phyloP scores from a whole-genome alignment of 2,888 invertebrate species.

The Macaria liturata region DNA sequence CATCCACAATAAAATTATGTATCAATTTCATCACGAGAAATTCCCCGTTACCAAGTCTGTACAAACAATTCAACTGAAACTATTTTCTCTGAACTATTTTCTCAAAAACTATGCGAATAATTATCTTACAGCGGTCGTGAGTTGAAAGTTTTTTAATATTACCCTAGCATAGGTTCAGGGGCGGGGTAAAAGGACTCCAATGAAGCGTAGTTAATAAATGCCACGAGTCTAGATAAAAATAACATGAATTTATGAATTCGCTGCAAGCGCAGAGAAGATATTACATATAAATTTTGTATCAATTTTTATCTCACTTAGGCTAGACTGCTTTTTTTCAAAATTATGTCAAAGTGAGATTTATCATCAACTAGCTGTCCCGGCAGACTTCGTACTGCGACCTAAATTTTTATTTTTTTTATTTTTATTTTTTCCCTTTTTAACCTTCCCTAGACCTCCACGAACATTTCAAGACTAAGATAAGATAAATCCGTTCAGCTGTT shows the following conservation, averaged over 20 bases:
- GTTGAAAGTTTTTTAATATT: conserved; percentile 5
- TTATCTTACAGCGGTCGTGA: conserved; percentile 1
- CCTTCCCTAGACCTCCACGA: no score
- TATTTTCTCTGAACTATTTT: conserved; percentile 3
- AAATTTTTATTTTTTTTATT: no score
- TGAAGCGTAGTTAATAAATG: conserved; percentile 9
- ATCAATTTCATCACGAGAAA: conserved; percentile 23
- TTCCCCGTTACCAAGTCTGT: conserved; percentile 13
- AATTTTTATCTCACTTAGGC: no score
- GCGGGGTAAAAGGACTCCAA: conserved; percentile 6
- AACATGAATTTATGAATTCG: neutral
- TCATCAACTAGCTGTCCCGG: no score
- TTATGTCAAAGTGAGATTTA: no score
- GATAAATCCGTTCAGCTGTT: no score
- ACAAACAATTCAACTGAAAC: conserved; percentile 11
- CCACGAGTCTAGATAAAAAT: conserved; percentile 5
- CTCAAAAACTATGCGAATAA: conserved; percentile 4
- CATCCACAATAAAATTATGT: conserved; percentile 24
- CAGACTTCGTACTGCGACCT: no score
- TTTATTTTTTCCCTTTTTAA: no score
- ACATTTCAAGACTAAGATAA: no score
- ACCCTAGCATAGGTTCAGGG: conserved; percentile 2
- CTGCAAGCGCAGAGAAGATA: no score
- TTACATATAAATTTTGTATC: no score
- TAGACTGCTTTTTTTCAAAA: no score